Percentiles rank a stretch among this genome's conserved stretches.
phyloP scores from a whole-genome alignment of 2,888 invertebrate genomes.

The Smittia aterrima region DNA sequence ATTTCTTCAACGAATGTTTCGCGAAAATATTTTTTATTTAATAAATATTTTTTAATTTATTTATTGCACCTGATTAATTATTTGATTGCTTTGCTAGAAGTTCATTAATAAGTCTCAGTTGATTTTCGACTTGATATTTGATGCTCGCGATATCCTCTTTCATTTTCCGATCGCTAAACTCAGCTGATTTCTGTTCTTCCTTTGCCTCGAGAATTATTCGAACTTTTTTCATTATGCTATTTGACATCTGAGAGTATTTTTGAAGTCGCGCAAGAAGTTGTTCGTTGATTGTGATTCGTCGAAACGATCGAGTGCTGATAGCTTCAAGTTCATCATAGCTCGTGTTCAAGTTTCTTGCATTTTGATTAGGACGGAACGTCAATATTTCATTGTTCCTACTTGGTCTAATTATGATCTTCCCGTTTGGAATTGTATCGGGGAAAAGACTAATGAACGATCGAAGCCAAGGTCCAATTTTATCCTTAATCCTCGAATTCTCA shows the following conservation, averaged over 20 bases:
- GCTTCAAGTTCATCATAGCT: background rate
- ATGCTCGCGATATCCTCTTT: constrained; percentile 26
- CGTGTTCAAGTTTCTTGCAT: background rate
- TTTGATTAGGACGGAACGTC: background rate
- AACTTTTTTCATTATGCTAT: constrained; percentile 28
- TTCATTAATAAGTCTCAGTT: constrained; percentile 21
- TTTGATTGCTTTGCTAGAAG: background rate
- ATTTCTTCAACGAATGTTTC: no score
- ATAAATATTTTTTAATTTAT: no score
- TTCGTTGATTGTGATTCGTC: constrained; percentile 20
- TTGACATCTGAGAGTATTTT: constrained; percentile 32
- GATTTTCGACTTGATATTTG: constrained; percentile 33
- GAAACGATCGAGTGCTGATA: background rate
- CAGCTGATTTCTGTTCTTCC: constrained; percentile 4
- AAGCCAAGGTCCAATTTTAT: constrained; percentile 55
- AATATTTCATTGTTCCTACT: constrained; percentile 62
- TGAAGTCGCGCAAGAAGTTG: constrained; percentile 15
- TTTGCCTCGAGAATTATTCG: background rate
- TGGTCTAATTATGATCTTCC: constrained; percentile 66
- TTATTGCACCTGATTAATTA: no score
- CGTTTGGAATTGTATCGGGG: constrained; percentile 63
- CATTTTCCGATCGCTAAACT: background rate
- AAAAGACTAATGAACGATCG: constrained; percentile 60
- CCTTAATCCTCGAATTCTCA: constrained; percentile 54
- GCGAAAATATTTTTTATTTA: no score